phyloP scores from a whole-genome alignment of 2,113 vertebrate species.

The Phasianus colchicus region DNA sequence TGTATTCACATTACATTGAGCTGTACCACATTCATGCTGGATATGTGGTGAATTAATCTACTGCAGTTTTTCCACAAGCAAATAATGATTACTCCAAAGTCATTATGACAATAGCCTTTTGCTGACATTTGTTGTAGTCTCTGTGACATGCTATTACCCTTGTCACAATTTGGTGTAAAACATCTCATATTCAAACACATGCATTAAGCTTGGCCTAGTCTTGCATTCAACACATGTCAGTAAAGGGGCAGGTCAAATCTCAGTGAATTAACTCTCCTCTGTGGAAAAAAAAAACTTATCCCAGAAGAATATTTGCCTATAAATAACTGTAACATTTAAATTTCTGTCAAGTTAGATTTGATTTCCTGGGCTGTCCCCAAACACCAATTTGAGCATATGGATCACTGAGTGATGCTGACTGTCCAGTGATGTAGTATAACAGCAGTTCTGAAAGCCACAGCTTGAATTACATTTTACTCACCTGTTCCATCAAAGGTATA shows the following conservation, averaged over 20 bases:
- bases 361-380: neutral
- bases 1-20: neutral
- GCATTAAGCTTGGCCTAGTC: slow-evolving; percentile 40
- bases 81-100: slow-evolving; percentile 30
- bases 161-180: slow-evolving; percentile 62
- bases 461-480: neutral
- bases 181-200: slow-evolving; percentile 37
- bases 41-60: neutral
- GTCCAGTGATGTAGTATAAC: neutral
- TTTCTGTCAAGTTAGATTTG: neutral
- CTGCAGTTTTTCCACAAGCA: slow-evolving; percentile 4
- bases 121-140: slow-evolving; percentile 51
- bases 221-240: slow-evolving; percentile 7
- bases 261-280: slow-evolving; percentile 50
- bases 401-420: neutral
- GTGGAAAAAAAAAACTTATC: slow-evolving; percentile 34
- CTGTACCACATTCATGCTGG: neutral
- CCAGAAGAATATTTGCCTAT: slow-evolving; percentile 30
- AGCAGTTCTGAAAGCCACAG: neutral
- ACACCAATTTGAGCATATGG: neutral
- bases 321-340: slow-evolving; percentile 10
- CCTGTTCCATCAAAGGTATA: neutral
- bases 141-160: slow-evolving; percentile 59
- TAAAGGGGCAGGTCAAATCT: slow-evolving; percentile 29
- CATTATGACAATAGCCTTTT: slow-evolving; percentile 41